phyloP scores from a whole-genome alignment of 64 coral and sea anemone genomes.

The Montipora capricornis region DNA sequence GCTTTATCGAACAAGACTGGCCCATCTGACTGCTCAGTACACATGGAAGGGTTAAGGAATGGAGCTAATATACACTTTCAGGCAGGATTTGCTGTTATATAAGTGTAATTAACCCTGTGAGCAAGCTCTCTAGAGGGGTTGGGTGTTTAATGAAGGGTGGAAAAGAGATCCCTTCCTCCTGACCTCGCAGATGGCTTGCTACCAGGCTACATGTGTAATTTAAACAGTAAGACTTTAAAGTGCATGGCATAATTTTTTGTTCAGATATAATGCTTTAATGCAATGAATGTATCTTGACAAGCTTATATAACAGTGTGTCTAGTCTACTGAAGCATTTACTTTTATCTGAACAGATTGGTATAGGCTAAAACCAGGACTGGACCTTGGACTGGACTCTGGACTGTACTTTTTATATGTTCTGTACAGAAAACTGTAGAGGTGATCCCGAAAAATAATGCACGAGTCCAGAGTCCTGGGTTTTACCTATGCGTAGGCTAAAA shows the following conservation, averaged over 20 bases:
- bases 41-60: background rate
- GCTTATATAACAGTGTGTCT: constrained; percentile 34
- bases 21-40: background rate
- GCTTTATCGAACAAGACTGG: background rate
- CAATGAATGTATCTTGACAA: background rate
- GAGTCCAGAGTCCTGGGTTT: no score
- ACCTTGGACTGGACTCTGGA: no score
- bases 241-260: background rate
- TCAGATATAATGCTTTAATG: background rate
- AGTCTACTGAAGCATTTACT: constrained; percentile 38
- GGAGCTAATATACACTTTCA: constrained; percentile 8
- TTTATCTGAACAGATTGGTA: background rate
- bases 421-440: no score
- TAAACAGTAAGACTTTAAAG: background rate
- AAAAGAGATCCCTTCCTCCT: background rate
- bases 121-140: background rate
- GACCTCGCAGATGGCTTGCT: background rate
- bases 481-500: no score
- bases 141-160: background rate
- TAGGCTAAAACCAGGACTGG: no score
- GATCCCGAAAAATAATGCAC: no score
- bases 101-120: constrained; percentile 4
- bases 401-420: no score
- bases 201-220: background rate
- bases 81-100: background rate